Evolutionary conservation across 2,797 vertebrate genomes (phyloP).

Genomic region (Enteromius radiatus): DNA sequence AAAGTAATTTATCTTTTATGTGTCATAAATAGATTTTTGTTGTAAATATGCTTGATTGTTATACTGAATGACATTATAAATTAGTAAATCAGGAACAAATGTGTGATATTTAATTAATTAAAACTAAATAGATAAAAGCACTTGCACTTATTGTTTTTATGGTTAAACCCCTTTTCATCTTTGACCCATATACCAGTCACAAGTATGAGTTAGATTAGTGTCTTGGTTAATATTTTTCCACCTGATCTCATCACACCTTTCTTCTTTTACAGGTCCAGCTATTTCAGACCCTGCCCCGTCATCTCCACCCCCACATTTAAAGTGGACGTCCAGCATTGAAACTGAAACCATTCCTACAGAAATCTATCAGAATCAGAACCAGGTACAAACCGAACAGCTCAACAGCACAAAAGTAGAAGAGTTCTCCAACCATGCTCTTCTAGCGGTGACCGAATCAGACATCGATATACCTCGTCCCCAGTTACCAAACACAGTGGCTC

Average conservation of each 20-base stretch:
- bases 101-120: too few species aligned
- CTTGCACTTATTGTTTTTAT: too few species aligned
- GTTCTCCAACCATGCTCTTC: not conserved
- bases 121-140: too few species aligned
- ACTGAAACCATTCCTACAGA: not conserved
- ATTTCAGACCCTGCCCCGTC: slow-evolving; percentile 13
- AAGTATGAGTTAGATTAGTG: not conserved
- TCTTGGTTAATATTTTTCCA: not conserved
- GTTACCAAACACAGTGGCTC: not conserved
- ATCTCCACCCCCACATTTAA: slow-evolving; percentile 6
- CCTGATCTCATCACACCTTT: not conserved
- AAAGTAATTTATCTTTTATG: too few species aligned
- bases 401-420: slow-evolving; percentile 16
- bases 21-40: too few species aligned
- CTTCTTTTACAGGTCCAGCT: slow-evolving; percentile 14
- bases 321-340: slow-evolving; percentile 24
- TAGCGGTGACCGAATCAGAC: not conserved
- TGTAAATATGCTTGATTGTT: too few species aligned
- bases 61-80: too few species aligned
- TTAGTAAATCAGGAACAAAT: too few species aligned
- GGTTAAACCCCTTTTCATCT: too few species aligned
- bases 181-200: not conserved
- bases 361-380: slow-evolving; percentile 9
- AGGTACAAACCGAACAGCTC: slow-evolving; percentile 15
- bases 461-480: not conserved